phyloP scores from a whole-genome alignment of 2,113 vertebrate genomes.

The Siphamia tubifer region DNA sequence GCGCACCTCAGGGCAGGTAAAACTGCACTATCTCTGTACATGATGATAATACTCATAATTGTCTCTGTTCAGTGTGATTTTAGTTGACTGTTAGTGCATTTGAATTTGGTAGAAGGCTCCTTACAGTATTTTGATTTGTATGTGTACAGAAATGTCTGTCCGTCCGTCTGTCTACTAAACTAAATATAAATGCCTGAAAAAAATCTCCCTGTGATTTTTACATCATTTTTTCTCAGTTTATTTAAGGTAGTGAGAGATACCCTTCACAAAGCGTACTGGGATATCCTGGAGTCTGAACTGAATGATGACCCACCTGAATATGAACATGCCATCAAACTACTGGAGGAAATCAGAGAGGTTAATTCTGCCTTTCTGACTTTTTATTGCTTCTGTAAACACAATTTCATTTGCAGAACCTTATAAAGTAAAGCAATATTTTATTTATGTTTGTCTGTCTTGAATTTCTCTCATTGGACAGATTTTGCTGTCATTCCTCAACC shows the following conservation, averaged over 20 bases:
- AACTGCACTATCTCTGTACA: not conserved
- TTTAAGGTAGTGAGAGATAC: conserved; percentile 84
- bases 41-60: not conserved
- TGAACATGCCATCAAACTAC: conserved; percentile 86
- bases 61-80: too few species aligned
- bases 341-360: conserved; percentile 94
- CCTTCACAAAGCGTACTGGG: conserved; percentile 93
- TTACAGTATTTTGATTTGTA: too few species aligned
- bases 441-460: not conserved
- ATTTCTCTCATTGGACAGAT: conserved; percentile 69
- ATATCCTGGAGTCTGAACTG: conserved; percentile 87
- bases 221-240: conserved; percentile 76
- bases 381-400: not conserved
- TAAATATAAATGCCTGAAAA: too few species aligned
- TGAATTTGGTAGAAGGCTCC: too few species aligned
- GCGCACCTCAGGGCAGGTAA: conserved; percentile 86
- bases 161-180: too few species aligned
- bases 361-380: conserved; percentile 13
- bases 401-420: not conserved
- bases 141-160: too few species aligned
- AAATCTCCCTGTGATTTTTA: too few species aligned
- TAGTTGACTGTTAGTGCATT: not conserved
- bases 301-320: conserved; percentile 90
- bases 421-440: not conserved
- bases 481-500: conserved; percentile 90